Evolutionary conservation across 2,113 vertebrate genomes (phyloP), one percentile per base, ranked within the genome.

Genomic region (Empidonax alnorum): DNA sequence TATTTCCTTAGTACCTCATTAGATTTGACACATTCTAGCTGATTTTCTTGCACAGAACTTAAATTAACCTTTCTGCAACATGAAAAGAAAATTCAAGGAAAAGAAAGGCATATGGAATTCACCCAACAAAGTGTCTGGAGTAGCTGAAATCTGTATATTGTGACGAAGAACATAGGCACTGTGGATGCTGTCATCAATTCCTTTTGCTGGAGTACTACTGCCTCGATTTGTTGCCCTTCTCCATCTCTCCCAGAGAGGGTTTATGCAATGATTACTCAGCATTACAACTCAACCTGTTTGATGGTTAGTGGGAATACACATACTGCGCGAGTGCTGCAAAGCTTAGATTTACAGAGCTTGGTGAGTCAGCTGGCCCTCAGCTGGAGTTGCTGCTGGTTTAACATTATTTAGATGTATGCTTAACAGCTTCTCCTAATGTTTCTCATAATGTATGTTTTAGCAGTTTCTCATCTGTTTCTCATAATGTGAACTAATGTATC

Each of bases 401-500:
- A 73, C 75, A 80, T 90, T 96, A 90, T 89, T 96, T 93, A 96
- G 79, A 96, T 93, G 67, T 83, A 69, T 83, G 72, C 55, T 91
- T 90, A 94, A 75, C 85, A 86, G 87, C 76, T 95, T 86, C 78
- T 93, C 55, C 78, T 93, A 90, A 84, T 95, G 91, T 90, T 94
- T 94, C 87, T 91, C 67, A 67, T 96, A 83, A 96, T 91, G 77
- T 89, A 67, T 84, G 59, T 86, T 95, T 93, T 87, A 90, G 87
- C 75, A 91, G 75, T 90, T 96, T 94, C 89, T 97, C 91, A 91
- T 96, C 91, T 96, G 94, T 93, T 96, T 96, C 95, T 94, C 90
- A 91, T 96, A 94, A 97, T 94, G 63, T 74, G 78, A 90, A 83
- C 80, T 95, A 90, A 96, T 89, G 82, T 71, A 72, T 90, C 94